These are phyloP conservation scores for Hyperoplus immaculatus DNA, from an alignment of 2,797 vertebrate species.

Conservation along the genomic window DNA sequence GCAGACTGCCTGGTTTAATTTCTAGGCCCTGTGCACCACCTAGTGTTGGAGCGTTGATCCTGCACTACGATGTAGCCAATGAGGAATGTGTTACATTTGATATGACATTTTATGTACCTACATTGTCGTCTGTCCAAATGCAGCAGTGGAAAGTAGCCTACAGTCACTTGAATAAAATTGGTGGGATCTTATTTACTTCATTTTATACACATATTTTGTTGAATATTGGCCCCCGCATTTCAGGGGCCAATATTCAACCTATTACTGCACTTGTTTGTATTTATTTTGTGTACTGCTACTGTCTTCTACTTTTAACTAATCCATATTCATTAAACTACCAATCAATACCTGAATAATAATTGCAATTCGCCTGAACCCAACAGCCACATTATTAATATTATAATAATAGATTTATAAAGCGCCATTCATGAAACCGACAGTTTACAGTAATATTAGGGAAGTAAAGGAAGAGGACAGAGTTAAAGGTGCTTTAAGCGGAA, in stretches of 20 bases:
- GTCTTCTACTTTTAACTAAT: not conserved
- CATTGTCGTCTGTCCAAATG: not conserved
- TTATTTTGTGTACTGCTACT: not conserved
- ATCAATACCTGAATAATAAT: not conserved
- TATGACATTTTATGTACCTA: not conserved
- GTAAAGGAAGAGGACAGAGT: no score
- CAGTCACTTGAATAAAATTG: not conserved
- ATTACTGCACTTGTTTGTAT: not conserved
- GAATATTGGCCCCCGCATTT: not conserved
- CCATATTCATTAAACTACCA: not conserved
- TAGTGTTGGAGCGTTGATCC: conserved; percentile 27
- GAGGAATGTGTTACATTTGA: not conserved
- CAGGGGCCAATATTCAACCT: not conserved
- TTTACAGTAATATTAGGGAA: no score
- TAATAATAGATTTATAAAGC: no score
- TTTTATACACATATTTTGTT: not conserved
- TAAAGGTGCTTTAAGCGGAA: no score
- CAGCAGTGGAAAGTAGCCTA: not conserved
- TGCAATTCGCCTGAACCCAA: not conserved
- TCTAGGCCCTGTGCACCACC: conserved; percentile 49
- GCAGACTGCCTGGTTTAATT: conserved; percentile 1
- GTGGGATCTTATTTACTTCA: not conserved
- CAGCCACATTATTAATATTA: not conserved
- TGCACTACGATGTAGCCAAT: not conserved
- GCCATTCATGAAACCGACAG: no score